Evolutionary conservation across 2,888 invertebrate genomes (phyloP), one percentile per base, ranked within the genome.

Genomic region (Petrolisthes cinctipes): DNA sequence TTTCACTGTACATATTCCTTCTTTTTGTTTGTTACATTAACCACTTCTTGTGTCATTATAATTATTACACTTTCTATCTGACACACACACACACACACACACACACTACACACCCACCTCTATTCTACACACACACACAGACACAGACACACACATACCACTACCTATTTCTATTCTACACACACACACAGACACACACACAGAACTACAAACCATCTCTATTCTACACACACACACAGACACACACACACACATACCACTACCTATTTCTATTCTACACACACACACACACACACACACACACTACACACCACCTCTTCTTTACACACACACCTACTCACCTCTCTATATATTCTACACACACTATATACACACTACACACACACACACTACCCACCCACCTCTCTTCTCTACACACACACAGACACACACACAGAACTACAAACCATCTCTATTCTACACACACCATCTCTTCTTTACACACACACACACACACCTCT

Each of bases 261-360:
- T 11, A 11, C 9, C 17, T 14, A 66, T 2, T 2, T 2, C 0
- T 2, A 37, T 2, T 37, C 37, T 37, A 14, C 75, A 23, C 78
- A 23, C 78, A 23, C 78, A 23, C 78, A 23, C 54, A 4, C 54
- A 23, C 54, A 4, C 75, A 14, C 75, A 23, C 37, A 37, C 37
- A 37, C 37, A 37, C 37, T 37, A 37, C 37, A 0, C 2, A 37
- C 37, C 37, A 53, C 2, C 37, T 37, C 37, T 37, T 2, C 37
- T 1, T 2, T 53, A 37, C 68, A 17, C 20, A 7, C 68, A 17
- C 61, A 57, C 73, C 7, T 20, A 9, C 81, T 56, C 54, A 82
- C 81, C 82, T 82, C 81, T 86, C 57, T 71, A n/a, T 71, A n/a
- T 80, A 3, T 14, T 37, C 3, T 7, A 20, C 71, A 20, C 71